These are phyloP conservation scores for Ianthella basta DNA, from an alignment of 37 sponge, comb jelly and placozoan species.

Conservation along the genomic window DNA sequence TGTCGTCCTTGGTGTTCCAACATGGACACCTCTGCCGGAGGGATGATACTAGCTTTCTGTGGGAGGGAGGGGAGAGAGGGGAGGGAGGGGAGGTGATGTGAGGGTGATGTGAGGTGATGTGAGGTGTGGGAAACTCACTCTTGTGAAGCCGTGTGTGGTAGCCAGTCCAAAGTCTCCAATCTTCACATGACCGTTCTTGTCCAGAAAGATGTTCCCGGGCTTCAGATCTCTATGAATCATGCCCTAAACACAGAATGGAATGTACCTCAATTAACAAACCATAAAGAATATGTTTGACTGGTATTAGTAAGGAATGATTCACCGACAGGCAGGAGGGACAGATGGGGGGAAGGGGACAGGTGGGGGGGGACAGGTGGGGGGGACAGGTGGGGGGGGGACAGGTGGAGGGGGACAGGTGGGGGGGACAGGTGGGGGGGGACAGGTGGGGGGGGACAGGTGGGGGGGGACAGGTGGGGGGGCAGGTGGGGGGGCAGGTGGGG, in stretches of 20 bases:
- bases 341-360: no score
- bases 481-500: no score
- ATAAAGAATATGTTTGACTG: not conserved
- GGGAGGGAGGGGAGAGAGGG: not conserved
- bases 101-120: not conserved
- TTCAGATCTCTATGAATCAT: slow-evolving; percentile 96
- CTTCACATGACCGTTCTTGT: slow-evolving; percentile 86
- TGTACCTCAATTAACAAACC: not conserved
- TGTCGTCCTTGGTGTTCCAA: slow-evolving; percentile 2
- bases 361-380: no score
- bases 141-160: slow-evolving; percentile 59
- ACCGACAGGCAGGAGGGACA: no score
- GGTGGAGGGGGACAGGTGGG: no score
- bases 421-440: no score
- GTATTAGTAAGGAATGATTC: not conserved
- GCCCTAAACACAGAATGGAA: slow-evolving; percentile 48
- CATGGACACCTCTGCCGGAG: slow-evolving; percentile 16
- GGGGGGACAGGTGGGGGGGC: no score
- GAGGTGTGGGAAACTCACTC: slow-evolving; percentile 1
- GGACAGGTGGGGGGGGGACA: no score
- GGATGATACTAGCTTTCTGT: slow-evolving; percentile 19
- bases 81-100: no score
- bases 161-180: slow-evolving; percentile 99
- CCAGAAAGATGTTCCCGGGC: slow-evolving; percentile 96
- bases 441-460: no score